These are phyloP conservation scores for Pollimyrus isidori DNA, from an alignment of 2,113 vertebrate genomes.

Conservation along the genomic window DNA sequence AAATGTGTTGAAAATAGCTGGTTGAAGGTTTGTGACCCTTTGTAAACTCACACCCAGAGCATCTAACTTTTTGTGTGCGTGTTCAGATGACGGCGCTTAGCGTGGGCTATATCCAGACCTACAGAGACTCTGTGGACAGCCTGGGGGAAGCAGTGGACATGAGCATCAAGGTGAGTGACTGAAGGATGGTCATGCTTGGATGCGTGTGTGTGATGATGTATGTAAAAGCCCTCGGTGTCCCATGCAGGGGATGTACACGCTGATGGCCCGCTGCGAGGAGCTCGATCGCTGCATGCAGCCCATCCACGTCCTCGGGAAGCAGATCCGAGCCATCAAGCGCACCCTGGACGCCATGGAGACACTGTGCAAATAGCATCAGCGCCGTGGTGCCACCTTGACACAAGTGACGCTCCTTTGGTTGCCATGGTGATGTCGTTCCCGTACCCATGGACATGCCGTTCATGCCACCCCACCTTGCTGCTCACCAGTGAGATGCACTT, in stretches of 20 bases:
- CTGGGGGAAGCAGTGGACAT: conserved; percentile 93
- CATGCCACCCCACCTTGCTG: neutral
- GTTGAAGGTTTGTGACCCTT: neutral
- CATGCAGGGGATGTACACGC: conserved; percentile 83
- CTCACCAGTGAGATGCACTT: neutral
- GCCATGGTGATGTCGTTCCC: neutral
- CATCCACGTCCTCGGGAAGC: conserved; percentile 79
- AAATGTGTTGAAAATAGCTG: neutral
- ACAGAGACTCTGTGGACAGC: conserved; percentile 92
- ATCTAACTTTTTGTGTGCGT: neutral
- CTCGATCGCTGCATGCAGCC: conserved; percentile 91
- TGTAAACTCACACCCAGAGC: no score
- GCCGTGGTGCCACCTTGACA: neutral
- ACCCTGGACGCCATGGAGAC: conserved; percentile 84
- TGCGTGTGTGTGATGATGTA: neutral
- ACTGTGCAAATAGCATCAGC: conserved; percentile 75
- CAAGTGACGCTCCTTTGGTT: neutral
- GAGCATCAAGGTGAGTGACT: conserved; percentile 77
- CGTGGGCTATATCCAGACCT: conserved; percentile 95
- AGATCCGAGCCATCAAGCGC: conserved; percentile 88
- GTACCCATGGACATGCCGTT: neutral
- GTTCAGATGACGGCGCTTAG: conserved; percentile 82
- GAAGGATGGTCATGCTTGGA: neutral
- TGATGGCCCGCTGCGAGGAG: conserved; percentile 96
- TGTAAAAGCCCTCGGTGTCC: neutral